Percentiles rank a stretch among this genome's conserved stretches.
Conservation (phyloP, 2,113 vertebrate genomes). For the Clarias gariepinus region DNA sequence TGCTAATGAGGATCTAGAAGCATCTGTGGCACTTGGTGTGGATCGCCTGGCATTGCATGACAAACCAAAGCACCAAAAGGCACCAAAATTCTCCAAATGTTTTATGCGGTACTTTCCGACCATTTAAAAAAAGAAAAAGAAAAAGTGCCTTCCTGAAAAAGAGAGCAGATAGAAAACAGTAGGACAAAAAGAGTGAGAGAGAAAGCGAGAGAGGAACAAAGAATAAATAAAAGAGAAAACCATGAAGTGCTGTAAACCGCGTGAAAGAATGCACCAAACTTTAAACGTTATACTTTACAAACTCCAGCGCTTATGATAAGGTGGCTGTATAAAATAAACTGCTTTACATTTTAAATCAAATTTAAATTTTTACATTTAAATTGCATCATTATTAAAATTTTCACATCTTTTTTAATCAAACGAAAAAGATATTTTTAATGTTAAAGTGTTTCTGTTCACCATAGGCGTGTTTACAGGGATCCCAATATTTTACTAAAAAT, state of each 20-base stretch:
- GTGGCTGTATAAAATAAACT: neutral
- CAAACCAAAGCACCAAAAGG: neutral
- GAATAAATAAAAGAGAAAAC: neutral
- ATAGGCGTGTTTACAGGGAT: no score
- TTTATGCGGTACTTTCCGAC: neutral
- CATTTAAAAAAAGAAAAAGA: neutral
- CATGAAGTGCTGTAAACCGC: neutral
- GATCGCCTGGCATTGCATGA: neutral
- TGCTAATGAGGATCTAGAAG: slow-evolving; percentile 24
- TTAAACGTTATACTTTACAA: neutral
- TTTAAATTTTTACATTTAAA: no score
- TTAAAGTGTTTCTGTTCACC: no score
- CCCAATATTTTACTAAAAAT: no score
- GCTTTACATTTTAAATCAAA: neutral
- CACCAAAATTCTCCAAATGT: slow-evolving; percentile 10
- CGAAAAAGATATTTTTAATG: no score
- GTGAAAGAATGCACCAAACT: neutral
- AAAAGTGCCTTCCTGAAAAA: neutral
- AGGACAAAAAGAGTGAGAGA: neutral
- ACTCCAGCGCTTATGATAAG: neutral
- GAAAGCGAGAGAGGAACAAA: neutral
- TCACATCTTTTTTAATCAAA: no score
- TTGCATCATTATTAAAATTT: neutral
- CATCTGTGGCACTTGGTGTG: slow-evolving; percentile 13
- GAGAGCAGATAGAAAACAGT: no score